A percentile compares a stretch with the other conserved stretches of the same genome.
Evolutionary conservation across 2,888 invertebrate species (phyloP).

Genomic region (Liposcelis brunnea): DNA sequence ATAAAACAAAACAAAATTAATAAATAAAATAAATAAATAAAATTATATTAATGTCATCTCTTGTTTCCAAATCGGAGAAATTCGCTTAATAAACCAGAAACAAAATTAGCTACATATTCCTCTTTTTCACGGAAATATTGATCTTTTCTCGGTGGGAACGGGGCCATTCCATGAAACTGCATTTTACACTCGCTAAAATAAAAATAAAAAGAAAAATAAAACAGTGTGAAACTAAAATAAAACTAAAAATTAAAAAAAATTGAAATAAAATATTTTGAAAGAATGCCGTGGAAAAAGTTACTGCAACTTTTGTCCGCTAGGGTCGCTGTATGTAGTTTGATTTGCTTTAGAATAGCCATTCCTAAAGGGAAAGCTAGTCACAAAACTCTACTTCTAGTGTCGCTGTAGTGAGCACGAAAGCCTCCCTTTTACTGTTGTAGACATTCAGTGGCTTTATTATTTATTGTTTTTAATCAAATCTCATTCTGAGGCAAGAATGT

Average conservation of each 20-base stretch:
- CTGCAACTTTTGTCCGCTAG: no score
- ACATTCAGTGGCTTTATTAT: no score
- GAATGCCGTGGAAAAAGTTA: no score
- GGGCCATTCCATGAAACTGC: constrained; percentile 6
- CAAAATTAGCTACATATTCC: not conserved
- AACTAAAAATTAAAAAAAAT: constrained; percentile 1
- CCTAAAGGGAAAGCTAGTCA: no score
- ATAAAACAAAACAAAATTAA: not conserved
- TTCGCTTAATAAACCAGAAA: not conserved
- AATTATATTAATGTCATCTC: not conserved
- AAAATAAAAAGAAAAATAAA: no score
- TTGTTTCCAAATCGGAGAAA: constrained; percentile 1
- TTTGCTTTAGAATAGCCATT: not conserved
- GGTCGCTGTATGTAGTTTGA: not conserved
- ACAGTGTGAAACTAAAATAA: not conserved
- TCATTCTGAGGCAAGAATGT: no score
- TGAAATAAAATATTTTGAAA: not conserved
- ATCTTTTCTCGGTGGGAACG: not conserved
- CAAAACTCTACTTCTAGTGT: no score
- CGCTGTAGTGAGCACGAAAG: no score
- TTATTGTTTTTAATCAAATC: no score
- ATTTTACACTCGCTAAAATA: constrained; percentile 3
- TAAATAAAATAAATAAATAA: not conserved
- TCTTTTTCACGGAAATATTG: not conserved
- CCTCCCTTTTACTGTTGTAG: no score